A percentile compares a stretch with the other conserved stretches of the same genome.
Conservation (phyloP, 2,797 vertebrate species). For the Peromyscus aztecus region DNA sequence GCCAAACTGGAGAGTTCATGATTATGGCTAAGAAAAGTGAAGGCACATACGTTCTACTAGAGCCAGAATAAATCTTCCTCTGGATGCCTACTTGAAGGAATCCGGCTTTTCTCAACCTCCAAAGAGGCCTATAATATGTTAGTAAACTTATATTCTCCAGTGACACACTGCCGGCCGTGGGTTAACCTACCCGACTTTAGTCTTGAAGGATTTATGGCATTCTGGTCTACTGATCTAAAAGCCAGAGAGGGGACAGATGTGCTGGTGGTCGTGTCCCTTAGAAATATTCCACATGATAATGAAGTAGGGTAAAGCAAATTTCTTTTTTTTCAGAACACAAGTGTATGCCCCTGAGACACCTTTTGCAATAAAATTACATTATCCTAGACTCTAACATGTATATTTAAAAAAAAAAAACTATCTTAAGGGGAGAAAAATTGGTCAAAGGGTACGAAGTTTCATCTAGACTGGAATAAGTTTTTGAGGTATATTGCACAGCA, state of each 20-base stretch:
- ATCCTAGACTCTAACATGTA: not conserved
- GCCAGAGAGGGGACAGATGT: slow-evolving; percentile 73
- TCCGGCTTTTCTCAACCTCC: slow-evolving; percentile 79
- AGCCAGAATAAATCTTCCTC: slow-evolving; percentile 78
- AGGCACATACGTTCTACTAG: slow-evolving; percentile 26
- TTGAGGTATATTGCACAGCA: not conserved
- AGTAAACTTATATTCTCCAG: slow-evolving; percentile 76
- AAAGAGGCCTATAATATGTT: slow-evolving; percentile 83
- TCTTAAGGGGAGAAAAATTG: not conserved
- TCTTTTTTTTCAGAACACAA: slow-evolving; percentile 9
- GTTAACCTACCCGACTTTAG: slow-evolving; percentile 76
- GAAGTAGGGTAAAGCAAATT: not conserved
- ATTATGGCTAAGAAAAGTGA: slow-evolving; percentile 61
- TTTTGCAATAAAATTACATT: slow-evolving; percentile 38
- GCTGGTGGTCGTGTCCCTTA: slow-evolving; percentile 54
- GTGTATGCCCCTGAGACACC: not conserved
- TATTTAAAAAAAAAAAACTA: not conserved
- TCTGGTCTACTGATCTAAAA: slow-evolving; percentile 76
- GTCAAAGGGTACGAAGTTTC: not conserved
- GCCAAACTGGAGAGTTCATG: slow-evolving; percentile 54
- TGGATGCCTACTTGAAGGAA: slow-evolving; percentile 75
- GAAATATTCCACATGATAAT: slow-evolving; percentile 34
- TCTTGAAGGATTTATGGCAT: slow-evolving; percentile 80
- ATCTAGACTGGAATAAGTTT: not conserved
- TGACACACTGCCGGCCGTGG: slow-evolving; percentile 75